A percentile compares a stretch with the other conserved stretches of the same genome.
Conservation (phyloP, 2,113 vertebrate genomes). For the Menidia beryllina region DNA sequence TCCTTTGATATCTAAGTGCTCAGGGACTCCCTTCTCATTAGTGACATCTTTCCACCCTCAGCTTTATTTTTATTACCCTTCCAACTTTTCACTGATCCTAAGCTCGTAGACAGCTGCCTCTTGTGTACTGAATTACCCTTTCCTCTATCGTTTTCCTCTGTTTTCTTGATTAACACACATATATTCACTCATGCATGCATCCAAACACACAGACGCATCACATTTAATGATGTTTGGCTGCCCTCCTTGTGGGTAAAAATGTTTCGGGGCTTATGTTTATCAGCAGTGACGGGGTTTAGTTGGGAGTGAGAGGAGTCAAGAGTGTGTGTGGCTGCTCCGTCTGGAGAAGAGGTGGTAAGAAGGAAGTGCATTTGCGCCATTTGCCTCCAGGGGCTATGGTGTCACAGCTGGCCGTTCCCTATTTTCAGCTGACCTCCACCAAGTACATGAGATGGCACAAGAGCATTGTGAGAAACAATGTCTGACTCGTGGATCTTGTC, state of each 20-base stretch:
- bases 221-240: conserved; percentile 75
- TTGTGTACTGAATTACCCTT: conserved; percentile 55
- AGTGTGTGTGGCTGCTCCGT: conserved; percentile 21
- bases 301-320: conserved; percentile 22
- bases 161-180: conserved; percentile 22
- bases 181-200: not conserved
- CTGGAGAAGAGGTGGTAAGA: conserved; percentile 40
- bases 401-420: conserved; percentile 53
- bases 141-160: conserved; percentile 15
- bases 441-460: conserved; percentile 19
- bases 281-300: conserved; percentile 48
- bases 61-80: conserved; percentile 38
- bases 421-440: conserved; percentile 68
- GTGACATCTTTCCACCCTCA: conserved; percentile 58
- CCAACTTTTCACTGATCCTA: conserved; percentile 65
- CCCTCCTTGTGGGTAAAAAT: conserved; percentile 59
- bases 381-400: conserved; percentile 54
- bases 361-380: conserved; percentile 39
- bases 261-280: conserved; percentile 70
- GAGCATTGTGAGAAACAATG: not conserved
- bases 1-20: conserved; percentile 76
- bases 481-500: not conserved
- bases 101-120: conserved; percentile 75
- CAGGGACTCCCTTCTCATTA: conserved; percentile 74
- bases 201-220: conserved; percentile 14